Conservation (phyloP, 2,797 vertebrate species). For the Arctocebus calabarensis region DNA sequence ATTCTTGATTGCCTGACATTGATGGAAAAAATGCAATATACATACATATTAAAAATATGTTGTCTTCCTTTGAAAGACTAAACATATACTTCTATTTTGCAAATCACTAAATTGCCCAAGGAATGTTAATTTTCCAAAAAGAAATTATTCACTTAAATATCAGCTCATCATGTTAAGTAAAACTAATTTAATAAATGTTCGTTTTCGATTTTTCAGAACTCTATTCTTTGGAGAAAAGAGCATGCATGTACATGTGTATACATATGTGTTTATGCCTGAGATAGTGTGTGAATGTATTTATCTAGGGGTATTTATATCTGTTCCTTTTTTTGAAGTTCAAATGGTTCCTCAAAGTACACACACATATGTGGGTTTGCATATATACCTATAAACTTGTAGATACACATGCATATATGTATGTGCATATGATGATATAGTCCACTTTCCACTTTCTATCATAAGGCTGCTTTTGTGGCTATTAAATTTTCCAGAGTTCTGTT, state of each 20-base stretch:
- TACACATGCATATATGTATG: neutral
- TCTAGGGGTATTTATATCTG: neutral
- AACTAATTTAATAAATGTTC: conserved; percentile 50
- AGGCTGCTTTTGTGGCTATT: neutral
- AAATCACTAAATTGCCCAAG: neutral
- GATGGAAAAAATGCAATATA: neutral
- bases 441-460: conserved; percentile 25
- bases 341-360: neutral
- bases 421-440: neutral
- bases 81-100: neutral
- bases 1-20: neutral
- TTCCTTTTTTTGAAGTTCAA: conserved; percentile 15
- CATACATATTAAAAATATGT: neutral
- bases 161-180: conserved; percentile 25
- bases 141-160: conserved; percentile 18
- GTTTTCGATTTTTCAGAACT: conserved; percentile 9
- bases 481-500: conserved; percentile 55
- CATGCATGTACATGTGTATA: neutral
- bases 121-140: conserved; percentile 30
- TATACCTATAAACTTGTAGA: neutral
- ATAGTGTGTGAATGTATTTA: neutral
- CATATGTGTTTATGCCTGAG: neutral
- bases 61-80: conserved; percentile 9
- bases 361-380: neutral
- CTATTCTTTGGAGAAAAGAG: neutral